These are phyloP conservation scores for Callithrix jacchus DNA, from an alignment of 2,113 vertebrate species.

Conservation along the genomic window DNA sequence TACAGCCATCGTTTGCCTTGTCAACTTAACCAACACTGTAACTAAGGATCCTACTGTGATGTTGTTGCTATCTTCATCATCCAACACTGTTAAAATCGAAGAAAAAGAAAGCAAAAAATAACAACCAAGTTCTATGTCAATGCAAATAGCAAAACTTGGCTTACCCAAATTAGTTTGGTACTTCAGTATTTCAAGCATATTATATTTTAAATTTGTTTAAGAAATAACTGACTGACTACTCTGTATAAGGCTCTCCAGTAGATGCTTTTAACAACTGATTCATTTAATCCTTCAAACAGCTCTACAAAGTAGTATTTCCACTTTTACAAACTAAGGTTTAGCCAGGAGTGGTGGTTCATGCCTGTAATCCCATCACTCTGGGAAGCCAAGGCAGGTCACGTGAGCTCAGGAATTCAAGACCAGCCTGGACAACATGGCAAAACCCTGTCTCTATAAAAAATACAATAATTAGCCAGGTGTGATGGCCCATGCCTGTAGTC, in stretches of 20 bases:
- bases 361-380: background rate
- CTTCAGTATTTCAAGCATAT: background rate
- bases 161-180: background rate
- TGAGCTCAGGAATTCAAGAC: background rate
- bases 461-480: background rate
- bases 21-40: slow-evolving; percentile 95
- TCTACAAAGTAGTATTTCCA: slow-evolving; percentile 22
- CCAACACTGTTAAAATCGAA: slow-evolving; percentile 87
- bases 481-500: background rate
- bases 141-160: background rate
- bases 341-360: background rate
- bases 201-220: slow-evolving; percentile 14
- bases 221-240: slow-evolving; percentile 22
- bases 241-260: background rate
- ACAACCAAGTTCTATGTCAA: slow-evolving; percentile 21
- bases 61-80: slow-evolving; percentile 99
- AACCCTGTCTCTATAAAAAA: background rate
- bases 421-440: background rate
- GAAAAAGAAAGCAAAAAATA: slow-evolving; percentile 28
- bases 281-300: slow-evolving; percentile 43
- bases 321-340: background rate
- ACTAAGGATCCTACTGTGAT: slow-evolving; percentile 98
- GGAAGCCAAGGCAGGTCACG: background rate
- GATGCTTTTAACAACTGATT: background rate
- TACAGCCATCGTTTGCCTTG: slow-evolving; percentile 95